These are phyloP conservation scores for Ginglymostoma cirratum DNA, from an alignment of 2,113 vertebrate species.

Conservation along the genomic window DNA sequence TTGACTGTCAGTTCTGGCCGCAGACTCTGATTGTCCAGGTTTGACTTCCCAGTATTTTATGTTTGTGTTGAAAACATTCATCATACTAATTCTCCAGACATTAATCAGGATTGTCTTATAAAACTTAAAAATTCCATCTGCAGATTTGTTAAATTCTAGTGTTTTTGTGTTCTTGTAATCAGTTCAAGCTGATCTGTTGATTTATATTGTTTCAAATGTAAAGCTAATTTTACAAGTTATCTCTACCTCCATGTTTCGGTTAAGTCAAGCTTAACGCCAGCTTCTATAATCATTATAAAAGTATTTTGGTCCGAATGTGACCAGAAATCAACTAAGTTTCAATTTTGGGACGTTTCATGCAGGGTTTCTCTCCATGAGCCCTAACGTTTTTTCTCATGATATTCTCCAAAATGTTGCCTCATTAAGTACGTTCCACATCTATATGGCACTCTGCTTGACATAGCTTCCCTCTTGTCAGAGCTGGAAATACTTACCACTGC, in stretches of 20 bases:
- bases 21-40: not conserved
- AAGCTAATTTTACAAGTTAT: not conserved
- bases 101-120: not conserved
- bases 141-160: too few species aligned
- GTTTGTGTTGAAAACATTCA: not conserved
- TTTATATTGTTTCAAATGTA: not conserved
- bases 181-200: not conserved
- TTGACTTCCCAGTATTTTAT: not conserved
- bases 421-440: too few species aligned
- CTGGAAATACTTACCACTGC: too few species aligned
- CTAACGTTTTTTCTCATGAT: too few species aligned
- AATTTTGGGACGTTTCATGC: too few species aligned
- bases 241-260: not conserved
- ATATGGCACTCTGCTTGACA: too few species aligned
- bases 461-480: too few species aligned
- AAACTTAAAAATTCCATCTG: not conserved
- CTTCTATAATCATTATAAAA: not conserved
- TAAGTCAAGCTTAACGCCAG: not conserved
- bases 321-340: too few species aligned
- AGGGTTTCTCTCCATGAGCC: too few species aligned
- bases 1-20: constrained; percentile 36
- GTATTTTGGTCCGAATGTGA: not conserved
- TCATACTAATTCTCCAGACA: not conserved
- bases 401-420: too few species aligned
- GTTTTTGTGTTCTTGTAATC: not conserved